A percentile compares a stretch with the other conserved stretches of the same genome.
Conservation (phyloP, 2,797 vertebrate genomes). For the Catostomus latipinnis region DNA sequence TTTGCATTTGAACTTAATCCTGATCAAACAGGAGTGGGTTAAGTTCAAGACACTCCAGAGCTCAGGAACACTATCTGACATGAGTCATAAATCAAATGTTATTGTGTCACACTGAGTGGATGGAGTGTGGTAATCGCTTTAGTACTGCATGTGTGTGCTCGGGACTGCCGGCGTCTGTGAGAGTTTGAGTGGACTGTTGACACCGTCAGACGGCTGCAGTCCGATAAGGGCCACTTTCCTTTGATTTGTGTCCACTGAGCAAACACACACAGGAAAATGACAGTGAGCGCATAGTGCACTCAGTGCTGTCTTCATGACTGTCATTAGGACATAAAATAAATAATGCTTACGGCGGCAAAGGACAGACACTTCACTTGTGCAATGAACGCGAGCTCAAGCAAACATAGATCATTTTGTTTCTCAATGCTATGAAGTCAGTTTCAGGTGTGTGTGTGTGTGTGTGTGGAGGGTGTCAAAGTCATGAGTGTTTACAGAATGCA, state of each 20-base stretch:
- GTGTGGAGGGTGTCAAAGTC: slow-evolving; percentile 42
- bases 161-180: background rate
- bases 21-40: background rate
- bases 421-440: slow-evolving; percentile 18
- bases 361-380: slow-evolving; percentile 60
- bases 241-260: slow-evolving; percentile 79
- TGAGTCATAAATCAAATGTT: background rate
- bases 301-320: slow-evolving; percentile 51
- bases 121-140: background rate
- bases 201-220: slow-evolving; percentile 69
- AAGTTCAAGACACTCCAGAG: background rate
- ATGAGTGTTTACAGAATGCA: slow-evolving; percentile 69
- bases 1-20: background rate
- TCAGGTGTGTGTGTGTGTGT: background rate
- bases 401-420: slow-evolving; percentile 19
- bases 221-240: slow-evolving; percentile 77
- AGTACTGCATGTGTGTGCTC: background rate
- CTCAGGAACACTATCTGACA: background rate
- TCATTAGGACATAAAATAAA: slow-evolving; percentile 68
- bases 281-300: slow-evolving; percentile 46
- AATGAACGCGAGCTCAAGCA: slow-evolving; percentile 17
- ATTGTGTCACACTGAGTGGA: slow-evolving; percentile 4
- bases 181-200: slow-evolving; percentile 19
- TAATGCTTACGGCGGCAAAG: slow-evolving; percentile 54
- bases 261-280: slow-evolving; percentile 73